Conservation (phyloP, 2,888 invertebrate species). For the Blera fallax region DNA sequence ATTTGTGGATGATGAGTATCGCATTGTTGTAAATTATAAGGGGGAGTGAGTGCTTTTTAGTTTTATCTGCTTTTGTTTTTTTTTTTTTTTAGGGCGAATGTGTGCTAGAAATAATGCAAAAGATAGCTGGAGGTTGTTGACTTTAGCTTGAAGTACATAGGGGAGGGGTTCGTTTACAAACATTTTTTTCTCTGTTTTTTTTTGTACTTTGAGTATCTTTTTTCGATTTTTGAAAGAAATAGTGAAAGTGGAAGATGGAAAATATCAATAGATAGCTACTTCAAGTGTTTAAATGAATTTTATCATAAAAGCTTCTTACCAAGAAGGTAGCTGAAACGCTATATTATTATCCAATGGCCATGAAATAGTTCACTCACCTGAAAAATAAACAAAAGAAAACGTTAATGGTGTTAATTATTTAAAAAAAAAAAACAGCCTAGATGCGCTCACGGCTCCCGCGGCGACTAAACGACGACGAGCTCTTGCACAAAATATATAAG, state of each 20-base stretch:
- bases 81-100: constrained; percentile 5
- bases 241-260: too few relatives aligned
- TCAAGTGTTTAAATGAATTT: background rate
- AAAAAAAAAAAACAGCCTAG: background rate
- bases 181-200: too few relatives aligned
- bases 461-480: too few relatives aligned
- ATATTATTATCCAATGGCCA: background rate
- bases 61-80: background rate
- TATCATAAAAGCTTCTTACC: background rate
- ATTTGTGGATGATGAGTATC: constrained; percentile 40
- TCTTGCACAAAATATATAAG: too few relatives aligned
- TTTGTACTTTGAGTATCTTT: background rate
- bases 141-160: background rate
- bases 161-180: constrained; percentile 23
- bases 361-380: constrained; percentile 4
- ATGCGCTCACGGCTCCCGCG: too few relatives aligned
- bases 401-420: background rate
- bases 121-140: constrained; percentile 43
- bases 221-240: too few relatives aligned
- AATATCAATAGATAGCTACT: background rate
- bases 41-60: background rate
- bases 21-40: constrained; percentile 1
- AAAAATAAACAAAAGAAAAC: background rate
- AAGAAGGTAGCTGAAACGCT: background rate
- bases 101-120: constrained; percentile 19